Evolutionary conservation across 1,140 invertebrate species (phyloP).

Genomic region (Drosophila paulistorum): DNA sequence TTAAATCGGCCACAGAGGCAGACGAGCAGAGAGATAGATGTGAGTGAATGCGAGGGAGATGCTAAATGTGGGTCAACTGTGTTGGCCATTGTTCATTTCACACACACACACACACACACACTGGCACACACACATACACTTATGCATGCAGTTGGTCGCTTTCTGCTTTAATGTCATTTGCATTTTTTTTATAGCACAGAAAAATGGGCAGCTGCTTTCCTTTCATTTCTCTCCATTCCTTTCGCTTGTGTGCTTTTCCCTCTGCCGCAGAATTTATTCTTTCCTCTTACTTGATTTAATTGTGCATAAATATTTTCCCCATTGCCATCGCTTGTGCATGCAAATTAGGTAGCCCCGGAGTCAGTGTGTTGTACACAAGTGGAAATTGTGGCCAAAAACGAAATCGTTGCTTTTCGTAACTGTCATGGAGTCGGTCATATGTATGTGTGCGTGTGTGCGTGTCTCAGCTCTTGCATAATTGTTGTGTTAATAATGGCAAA

Average conservation of each 20-base stretch:
- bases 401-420: conserved; percentile 11
- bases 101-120: conserved; percentile 17
- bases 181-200: conserved; percentile 50
- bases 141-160: conserved; percentile 8
- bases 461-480: not conserved
- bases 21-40: not conserved
- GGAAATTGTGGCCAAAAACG: not conserved
- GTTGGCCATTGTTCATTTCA: conserved; percentile 52
- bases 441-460: conserved; percentile 19
- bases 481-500: conserved; percentile 37
- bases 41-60: conserved; percentile 6
- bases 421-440: conserved; percentile 8
- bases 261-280: conserved; percentile 55
- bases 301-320: conserved; percentile 77
- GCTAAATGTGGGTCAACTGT: conserved; percentile 69
- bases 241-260: not conserved
- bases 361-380: not conserved
- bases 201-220: conserved; percentile 54
- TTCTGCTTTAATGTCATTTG: conserved; percentile 62
- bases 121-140: conserved; percentile 5
- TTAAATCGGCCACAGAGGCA: conserved; percentile 46
- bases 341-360: conserved; percentile 53
- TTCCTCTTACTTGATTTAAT: conserved; percentile 75
- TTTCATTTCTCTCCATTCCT: conserved; percentile 5
- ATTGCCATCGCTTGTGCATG: conserved; percentile 57